Conservation (phyloP, 2,797 vertebrate species). For the Lates japonicus region DNA sequence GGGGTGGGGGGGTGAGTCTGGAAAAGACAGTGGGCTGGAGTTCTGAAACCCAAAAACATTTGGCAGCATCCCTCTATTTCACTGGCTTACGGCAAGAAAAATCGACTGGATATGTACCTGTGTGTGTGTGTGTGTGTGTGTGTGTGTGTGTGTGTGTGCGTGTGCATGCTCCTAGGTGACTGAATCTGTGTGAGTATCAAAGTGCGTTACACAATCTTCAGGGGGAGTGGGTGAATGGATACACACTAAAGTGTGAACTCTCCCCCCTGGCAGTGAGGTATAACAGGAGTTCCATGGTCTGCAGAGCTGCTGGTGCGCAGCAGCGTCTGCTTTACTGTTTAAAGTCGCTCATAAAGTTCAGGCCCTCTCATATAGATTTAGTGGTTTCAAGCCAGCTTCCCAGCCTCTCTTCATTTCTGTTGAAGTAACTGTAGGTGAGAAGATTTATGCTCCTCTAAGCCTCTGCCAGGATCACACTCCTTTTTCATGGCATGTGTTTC, state of each 20-base stretch:
- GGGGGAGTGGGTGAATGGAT: slow-evolving; percentile 47
- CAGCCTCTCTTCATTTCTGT: slow-evolving; percentile 28
- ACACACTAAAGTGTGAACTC: slow-evolving; percentile 54
- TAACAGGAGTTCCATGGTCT: slow-evolving; percentile 25
- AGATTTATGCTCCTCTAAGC: slow-evolving; percentile 37
- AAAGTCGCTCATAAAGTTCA: slow-evolving; percentile 53
- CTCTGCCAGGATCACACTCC: slow-evolving; percentile 5
- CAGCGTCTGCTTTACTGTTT: slow-evolving; percentile 49
- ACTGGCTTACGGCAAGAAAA: slow-evolving; percentile 61
- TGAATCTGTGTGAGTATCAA: slow-evolving; percentile 44
- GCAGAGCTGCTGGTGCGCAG: slow-evolving; percentile 43
- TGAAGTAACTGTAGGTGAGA: slow-evolving; percentile 41
- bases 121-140: slow-evolving; percentile 45
- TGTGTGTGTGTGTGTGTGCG: slow-evolving; percentile 27
- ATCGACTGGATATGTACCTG: slow-evolving; percentile 60
- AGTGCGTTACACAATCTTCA: slow-evolving; percentile 57
- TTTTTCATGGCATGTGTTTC: slow-evolving; percentile 31
- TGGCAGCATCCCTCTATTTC: slow-evolving; percentile 72
- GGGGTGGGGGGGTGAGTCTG: slow-evolving; percentile 57
- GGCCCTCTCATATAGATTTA: slow-evolving; percentile 45
- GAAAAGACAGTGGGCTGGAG: slow-evolving; percentile 72
- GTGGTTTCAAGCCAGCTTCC: slow-evolving; percentile 56
- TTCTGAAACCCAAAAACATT: slow-evolving; percentile 77
- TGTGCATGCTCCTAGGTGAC: slow-evolving; percentile 50
- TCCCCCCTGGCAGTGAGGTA: slow-evolving; percentile 12